Base-by-base conservation (phyloP, 2,113 vertebrate genomes). In the Takifugu bimaculatus region DNA sequence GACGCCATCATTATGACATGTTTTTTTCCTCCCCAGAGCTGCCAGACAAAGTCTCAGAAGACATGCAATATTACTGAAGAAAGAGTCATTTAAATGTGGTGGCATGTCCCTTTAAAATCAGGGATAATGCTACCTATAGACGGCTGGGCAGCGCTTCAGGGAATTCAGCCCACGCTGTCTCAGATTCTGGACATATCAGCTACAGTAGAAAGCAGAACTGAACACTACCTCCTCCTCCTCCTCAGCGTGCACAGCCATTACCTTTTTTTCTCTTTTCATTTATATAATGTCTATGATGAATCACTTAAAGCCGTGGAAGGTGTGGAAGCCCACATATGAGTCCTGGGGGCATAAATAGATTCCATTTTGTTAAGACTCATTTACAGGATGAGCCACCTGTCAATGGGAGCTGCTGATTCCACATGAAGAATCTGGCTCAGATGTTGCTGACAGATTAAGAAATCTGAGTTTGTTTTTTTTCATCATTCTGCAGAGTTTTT, bases 401-500 rank as follows among this genome's bases (percentile, higher is more conserved):
- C 20, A 12, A 48, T 12, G 6, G 55, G 61, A 62, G 76, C 54
- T 74, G 63, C 70, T 74, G 53, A 58, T 63, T 77, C 70, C 57
- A 65, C 69, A 11, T 59, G 51, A 60, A 48, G 63, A 72, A 74
- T 56, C 64, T 71, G 53, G 56, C 65, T 7, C 11, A 54, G 57
- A 66, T 58, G 57, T 60, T 39, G 35, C 27, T 66, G 79, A 57
- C 4, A 20, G 47, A 74, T 57, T 68, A 9, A 44, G 54, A 39
- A 39, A 50, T 63, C 52, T 66, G 51, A 77, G 60, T 26, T 3
- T 20, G 20, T 20, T 20, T 7, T 43, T 35, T 75, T 29, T 26
- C 64, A 27, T 70, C 26, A 83, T 65, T 69, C 42, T 59, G 48
- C 84, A 95, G 94, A 94, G 70, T 93, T 94, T 75, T 95, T 95